A percentile compares a stretch with the other conserved stretches of the same genome.
Conservation (phyloP, 1,140 invertebrate species). For the Oncopodura yosiiana region DNA sequence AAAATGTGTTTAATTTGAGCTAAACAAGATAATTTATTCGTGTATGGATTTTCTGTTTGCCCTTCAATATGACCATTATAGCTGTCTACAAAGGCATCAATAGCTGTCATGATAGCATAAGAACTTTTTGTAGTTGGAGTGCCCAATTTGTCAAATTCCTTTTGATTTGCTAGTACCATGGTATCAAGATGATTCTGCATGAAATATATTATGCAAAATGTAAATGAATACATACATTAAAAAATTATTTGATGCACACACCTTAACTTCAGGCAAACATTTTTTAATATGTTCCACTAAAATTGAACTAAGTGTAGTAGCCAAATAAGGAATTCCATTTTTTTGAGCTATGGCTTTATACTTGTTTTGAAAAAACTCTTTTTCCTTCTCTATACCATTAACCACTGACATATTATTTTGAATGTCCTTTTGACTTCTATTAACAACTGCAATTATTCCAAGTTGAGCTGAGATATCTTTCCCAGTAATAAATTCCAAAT, state of each 20-base stretch:
- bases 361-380: slow-evolving; percentile 80
- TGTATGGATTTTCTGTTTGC: not conserved
- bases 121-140: not conserved
- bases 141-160: not conserved
- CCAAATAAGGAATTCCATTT: slow-evolving; percentile 90
- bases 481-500: slow-evolving; percentile 94
- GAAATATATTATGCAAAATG: not conserved
- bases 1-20: not conserved
- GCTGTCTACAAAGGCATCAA: not conserved
- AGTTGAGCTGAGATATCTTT: slow-evolving; percentile 95
- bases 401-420: slow-evolving; percentile 72
- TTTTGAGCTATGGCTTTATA: slow-evolving; percentile 90
- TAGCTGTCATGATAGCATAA: not conserved
- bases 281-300: slow-evolving; percentile 98
- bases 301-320: slow-evolving; percentile 90
- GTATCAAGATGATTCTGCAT: not conserved
- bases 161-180: not conserved
- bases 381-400: slow-evolving; percentile 87
- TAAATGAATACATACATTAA: not conserved
- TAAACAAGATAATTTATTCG: not conserved
- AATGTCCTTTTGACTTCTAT: slow-evolving; percentile 95
- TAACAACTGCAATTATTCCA: slow-evolving; percentile 95
- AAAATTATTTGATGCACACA: slow-evolving; percentile 35
- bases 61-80: not conserved
- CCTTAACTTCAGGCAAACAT: slow-evolving; percentile 92